Conservation (phyloP, 2,888 invertebrate species). For the Parapristionchus giblindavisi region DNA sequence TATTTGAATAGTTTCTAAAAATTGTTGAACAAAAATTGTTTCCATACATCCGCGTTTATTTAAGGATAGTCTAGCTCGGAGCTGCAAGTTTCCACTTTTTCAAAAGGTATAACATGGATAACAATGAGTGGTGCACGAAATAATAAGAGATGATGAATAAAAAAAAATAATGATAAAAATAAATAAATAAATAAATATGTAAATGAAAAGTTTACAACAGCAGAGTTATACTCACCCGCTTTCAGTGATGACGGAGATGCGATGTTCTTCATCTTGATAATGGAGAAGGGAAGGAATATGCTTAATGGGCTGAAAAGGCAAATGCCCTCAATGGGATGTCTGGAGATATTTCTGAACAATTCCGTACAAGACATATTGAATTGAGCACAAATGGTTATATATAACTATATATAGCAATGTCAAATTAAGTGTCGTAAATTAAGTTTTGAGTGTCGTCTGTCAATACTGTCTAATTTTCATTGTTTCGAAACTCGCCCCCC, state of each 20-base stretch:
- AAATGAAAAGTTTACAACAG: too few relatives aligned
- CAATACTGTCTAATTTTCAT: background rate
- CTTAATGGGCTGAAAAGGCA: slow-evolving; percentile 24
- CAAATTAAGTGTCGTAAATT: background rate
- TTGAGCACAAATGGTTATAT: too few relatives aligned
- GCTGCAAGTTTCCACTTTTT: too few relatives aligned
- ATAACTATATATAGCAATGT: too few relatives aligned
- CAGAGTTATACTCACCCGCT: too few relatives aligned
- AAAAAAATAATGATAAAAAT: too few relatives aligned
- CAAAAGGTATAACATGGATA: background rate
- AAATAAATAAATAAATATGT: too few relatives aligned
- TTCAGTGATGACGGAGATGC: slow-evolving; percentile 35
- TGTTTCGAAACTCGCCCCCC: background rate
- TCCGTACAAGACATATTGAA: background rate
- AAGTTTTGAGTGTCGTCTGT: background rate
- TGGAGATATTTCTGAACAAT: background rate
- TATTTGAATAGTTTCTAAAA: background rate
- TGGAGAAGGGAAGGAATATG: background rate
- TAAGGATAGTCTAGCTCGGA: too few relatives aligned
- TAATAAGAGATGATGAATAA: slow-evolving; percentile 47
- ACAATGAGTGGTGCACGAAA: background rate
- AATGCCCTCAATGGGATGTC: background rate
- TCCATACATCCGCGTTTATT: too few relatives aligned
- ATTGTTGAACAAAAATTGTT: too few relatives aligned
- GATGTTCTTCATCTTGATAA: slow-evolving; percentile 26